These are phyloP conservation scores for Styela plicata DNA, from an alignment of 23 tunicate genomes.

Conservation along the genomic window DNA sequence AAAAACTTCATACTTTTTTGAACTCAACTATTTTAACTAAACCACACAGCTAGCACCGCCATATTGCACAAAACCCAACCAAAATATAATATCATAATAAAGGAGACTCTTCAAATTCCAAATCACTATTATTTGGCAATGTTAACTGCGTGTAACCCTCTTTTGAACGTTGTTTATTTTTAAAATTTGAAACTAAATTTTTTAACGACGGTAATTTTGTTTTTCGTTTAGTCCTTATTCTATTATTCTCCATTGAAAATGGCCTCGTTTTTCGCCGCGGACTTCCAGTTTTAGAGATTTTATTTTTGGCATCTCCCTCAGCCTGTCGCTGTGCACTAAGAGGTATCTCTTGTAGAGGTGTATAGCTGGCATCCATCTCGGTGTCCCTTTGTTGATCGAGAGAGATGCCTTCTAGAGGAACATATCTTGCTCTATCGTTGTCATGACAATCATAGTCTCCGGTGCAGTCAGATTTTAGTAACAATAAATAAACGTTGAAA, in stretches of 20 bases:
- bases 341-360: background rate
- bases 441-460: background rate
- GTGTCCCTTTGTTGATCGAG: background rate
- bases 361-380: background rate
- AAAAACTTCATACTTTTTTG: too few relatives aligned
- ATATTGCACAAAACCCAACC: background rate
- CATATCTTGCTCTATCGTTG: background rate
- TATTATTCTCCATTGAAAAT: background rate
- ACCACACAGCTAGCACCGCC: background rate
- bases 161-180: background rate
- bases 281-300: background rate
- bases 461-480: background rate
- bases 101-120: background rate
- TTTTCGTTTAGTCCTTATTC: background rate
- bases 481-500: conserved; percentile 5
- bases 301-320: background rate
- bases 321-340: background rate
- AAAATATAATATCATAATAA: too few relatives aligned
- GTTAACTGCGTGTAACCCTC: background rate
- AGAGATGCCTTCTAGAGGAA: background rate
- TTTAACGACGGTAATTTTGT: background rate
- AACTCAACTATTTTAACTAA: too few relatives aligned
- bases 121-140: background rate
- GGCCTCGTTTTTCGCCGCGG: background rate
- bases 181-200: background rate